Base-by-base conservation (phyloP, 2,113 vertebrate genomes). In the Corythaixoides concolor region DNA sequence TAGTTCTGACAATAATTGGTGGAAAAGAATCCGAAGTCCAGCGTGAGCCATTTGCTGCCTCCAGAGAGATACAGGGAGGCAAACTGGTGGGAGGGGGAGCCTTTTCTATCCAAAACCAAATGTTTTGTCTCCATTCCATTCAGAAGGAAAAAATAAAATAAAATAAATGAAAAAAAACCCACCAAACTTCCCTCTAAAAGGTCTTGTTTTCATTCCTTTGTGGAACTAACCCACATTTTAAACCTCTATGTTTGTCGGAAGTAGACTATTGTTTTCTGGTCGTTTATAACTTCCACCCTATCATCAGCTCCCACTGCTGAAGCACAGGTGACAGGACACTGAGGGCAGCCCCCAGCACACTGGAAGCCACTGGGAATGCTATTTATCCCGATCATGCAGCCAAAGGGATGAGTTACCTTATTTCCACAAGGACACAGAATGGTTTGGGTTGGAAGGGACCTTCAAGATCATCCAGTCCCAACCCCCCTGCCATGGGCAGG, bases 21-120 rank as follows among this genome's bases (percentile, higher is more conserved):
- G 85, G 95, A 93, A 97, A 91, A 77, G 93, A 93, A 88, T 90
- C 69, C 0, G 33, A 93, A 55, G 90, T 73, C 78, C 90, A 78
- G 79, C 4, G 0, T 13, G 52, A 95, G 78, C 92, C 85, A 55
- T 68, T 8, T 11, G 81, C 66, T 78, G 91, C 68, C 77, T 88
- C 95, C 75, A 47, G 90, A 90, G 79, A 76, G 63, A 78, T 32
- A n/a, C 10, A 62, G 53, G 27, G 69, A 90, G 28, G 75, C 88
- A 88, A 70, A 76, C 32, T 5, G 62, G 32, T 87, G 93, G 96
- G 92, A 93, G 82, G 79, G 45, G 67, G 75, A 96, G 32, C 37
- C 16, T 94, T 80, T 80, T n/a, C 85, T 8, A 55, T 82, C 91
- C 95, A 93, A 93, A 69, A 12, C 5, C 45, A 70, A 85, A 88